Conservation (phyloP, 2,797 vertebrate species). For the Remorina albescens region DNA sequence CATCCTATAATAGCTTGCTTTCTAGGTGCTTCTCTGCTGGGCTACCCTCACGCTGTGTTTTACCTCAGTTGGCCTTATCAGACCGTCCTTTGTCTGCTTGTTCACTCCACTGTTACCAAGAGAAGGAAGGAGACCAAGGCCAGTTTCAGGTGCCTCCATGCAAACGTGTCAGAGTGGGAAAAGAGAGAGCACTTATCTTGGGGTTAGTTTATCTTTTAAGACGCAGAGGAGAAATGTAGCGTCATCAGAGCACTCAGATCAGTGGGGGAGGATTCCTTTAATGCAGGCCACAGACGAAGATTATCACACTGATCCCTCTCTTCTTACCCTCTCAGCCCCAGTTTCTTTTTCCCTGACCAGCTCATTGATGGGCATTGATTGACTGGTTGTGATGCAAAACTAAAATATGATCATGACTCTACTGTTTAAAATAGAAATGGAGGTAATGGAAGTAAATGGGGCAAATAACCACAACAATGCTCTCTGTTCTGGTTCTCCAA, state of each 20-base stretch:
- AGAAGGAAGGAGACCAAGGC: constrained; percentile 16
- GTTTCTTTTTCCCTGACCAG: constrained; percentile 29
- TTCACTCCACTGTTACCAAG: constrained; percentile 41
- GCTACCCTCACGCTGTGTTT: constrained; percentile 65
- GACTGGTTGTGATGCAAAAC: constrained; percentile 31
- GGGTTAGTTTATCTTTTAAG: constrained; percentile 59
- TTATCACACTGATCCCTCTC: constrained; percentile 69
- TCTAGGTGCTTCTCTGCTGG: constrained; percentile 55
- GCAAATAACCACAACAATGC: not conserved
- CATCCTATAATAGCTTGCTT: constrained; percentile 71
- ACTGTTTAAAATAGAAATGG: constrained; percentile 24
- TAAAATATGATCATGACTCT: constrained; percentile 27
- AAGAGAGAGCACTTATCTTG: constrained; percentile 41
- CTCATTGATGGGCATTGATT: constrained; percentile 48
- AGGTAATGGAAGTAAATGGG: constrained; percentile 10
- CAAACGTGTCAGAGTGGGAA: constrained; percentile 48
- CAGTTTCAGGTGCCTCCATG: constrained; percentile 51
- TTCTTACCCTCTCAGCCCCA: constrained; percentile 53
- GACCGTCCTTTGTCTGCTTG: constrained; percentile 53
- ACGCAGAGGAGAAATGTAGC: constrained; percentile 36
- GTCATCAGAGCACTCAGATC: constrained; percentile 51
- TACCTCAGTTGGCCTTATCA: constrained; percentile 68
- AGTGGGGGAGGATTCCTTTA: constrained; percentile 56
- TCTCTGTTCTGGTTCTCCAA: constrained; percentile 11
- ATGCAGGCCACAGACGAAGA: constrained; percentile 41